phyloP scores from a whole-genome alignment of 2,888 invertebrate genomes.

The Cephus pygmeus region DNA sequence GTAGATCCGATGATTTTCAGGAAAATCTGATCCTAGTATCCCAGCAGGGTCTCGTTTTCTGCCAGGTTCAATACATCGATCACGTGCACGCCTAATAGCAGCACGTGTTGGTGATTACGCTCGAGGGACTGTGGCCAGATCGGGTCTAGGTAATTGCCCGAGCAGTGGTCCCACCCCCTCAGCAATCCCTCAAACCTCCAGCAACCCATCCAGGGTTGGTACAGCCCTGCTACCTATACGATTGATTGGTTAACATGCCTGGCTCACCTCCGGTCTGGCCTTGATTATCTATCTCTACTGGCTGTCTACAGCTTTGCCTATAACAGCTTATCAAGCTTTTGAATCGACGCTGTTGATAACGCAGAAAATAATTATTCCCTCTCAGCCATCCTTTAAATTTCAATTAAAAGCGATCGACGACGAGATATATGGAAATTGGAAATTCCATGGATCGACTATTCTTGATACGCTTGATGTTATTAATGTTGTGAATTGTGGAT shows the following conservation, averaged over 20 bases:
- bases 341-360: neutral
- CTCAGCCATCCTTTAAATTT: conserved; percentile 10
- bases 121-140: conserved; percentile 55
- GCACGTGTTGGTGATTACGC: conserved; percentile 62
- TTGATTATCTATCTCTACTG: conserved; percentile 54
- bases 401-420: neutral
- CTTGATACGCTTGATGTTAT: neutral
- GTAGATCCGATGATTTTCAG: neutral
- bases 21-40: conserved; percentile 6
- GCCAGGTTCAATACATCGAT: conserved; percentile 51
- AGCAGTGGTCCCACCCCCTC: conserved; percentile 34
- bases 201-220: conserved; percentile 32
- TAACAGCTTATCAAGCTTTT: neutral
- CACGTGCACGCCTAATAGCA: conserved; percentile 59
- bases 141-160: conserved; percentile 58
- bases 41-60: conserved; percentile 36
- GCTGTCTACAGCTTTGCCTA: conserved; percentile 40
- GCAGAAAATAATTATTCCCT: conserved; percentile 8
- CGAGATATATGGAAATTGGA: neutral
- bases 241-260: conserved; percentile 59
- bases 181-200: conserved; percentile 17
- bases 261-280: conserved; percentile 48
- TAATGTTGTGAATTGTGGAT: neutral
- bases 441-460: neutral
- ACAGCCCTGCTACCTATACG: conserved; percentile 39